Conservation (phyloP, 1,140 invertebrate genomes). For the Temnothorax longispinosus region DNA sequence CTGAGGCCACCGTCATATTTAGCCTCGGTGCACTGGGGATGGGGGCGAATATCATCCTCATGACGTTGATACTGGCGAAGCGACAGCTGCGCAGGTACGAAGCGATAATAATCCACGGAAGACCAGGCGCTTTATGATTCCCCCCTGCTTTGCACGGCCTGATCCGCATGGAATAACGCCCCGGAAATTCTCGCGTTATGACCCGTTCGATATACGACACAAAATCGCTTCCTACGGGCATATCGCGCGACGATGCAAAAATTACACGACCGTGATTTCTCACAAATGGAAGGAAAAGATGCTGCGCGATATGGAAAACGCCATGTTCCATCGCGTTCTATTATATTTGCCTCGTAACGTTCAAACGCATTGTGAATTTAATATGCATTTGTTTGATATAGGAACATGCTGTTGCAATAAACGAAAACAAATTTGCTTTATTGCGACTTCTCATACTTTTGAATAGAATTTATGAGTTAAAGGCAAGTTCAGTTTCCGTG, state of each 20-base stretch:
- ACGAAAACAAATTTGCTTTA: conserved; percentile 5
- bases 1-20: conserved; percentile 92
- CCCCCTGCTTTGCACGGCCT: not conserved
- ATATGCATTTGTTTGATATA: not conserved
- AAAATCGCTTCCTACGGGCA: not conserved
- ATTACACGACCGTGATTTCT: not conserved
- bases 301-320: not conserved
- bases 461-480: conserved; percentile 18
- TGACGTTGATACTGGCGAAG: conserved; percentile 92
- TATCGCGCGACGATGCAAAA: not conserved
- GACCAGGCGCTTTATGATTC: conserved; percentile 12
- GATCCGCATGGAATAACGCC: conserved; percentile 1
- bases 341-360: not conserved
- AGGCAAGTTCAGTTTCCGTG: not conserved
- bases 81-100: conserved; percentile 91
- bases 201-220: not conserved
- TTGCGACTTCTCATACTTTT: not conserved
- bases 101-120: conserved; percentile 1
- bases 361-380: not conserved
- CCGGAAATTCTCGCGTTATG: conserved; percentile 16
- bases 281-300: not conserved
- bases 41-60: conserved; percentile 92
- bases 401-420: not conserved
- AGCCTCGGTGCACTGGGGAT: conserved; percentile 92
- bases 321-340: not conserved